A percentile compares a stretch with the other conserved stretches of the same genome.
phyloP scores from a whole-genome alignment of 2,888 invertebrate species.

The Coecobrya sp. region DNA sequence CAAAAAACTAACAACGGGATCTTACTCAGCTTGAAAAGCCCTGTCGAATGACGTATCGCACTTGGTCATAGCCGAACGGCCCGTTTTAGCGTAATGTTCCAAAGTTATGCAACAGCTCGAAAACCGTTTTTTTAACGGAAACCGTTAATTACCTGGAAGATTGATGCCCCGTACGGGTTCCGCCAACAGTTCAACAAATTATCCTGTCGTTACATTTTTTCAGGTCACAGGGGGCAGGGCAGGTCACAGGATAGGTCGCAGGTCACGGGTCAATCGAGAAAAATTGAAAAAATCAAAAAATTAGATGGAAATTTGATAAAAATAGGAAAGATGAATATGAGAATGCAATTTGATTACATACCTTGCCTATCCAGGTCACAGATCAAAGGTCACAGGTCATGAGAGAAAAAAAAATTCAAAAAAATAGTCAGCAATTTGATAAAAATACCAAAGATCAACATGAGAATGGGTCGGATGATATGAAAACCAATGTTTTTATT shows the following conservation, averaged over 20 bases:
- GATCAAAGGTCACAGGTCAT: neutral
- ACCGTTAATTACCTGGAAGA: conserved; percentile 96
- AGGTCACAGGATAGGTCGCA: conserved; percentile 97
- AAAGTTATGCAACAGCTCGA: too few relatives aligned
- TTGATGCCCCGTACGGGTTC: conserved; percentile 94
- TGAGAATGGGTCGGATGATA: too few relatives aligned
- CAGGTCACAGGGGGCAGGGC: too few relatives aligned
- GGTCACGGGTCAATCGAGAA: neutral
- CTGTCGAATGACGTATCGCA: too few relatives aligned
- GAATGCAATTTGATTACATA: conserved; percentile 87
- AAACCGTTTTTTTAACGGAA: too few relatives aligned
- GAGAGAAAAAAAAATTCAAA: neutral
- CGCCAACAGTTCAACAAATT: conserved; percentile 93
- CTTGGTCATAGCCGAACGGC: too few relatives aligned
- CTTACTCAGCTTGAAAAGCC: too few relatives aligned
- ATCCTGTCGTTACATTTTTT: conserved; percentile 26
- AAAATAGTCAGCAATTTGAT: neutral
- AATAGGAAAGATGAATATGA: neutral
- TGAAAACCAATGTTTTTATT: too few relatives aligned
- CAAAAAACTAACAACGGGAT: too few relatives aligned
- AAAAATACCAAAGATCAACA: too few relatives aligned
- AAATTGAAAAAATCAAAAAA: neutral
- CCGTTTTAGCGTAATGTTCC: too few relatives aligned
- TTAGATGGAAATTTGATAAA: neutral
- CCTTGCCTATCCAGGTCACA: conserved; percentile 88